Base-by-base conservation (phyloP, 2,797 vertebrate genomes). In the Mormyrus hasselquistii region DNA sequence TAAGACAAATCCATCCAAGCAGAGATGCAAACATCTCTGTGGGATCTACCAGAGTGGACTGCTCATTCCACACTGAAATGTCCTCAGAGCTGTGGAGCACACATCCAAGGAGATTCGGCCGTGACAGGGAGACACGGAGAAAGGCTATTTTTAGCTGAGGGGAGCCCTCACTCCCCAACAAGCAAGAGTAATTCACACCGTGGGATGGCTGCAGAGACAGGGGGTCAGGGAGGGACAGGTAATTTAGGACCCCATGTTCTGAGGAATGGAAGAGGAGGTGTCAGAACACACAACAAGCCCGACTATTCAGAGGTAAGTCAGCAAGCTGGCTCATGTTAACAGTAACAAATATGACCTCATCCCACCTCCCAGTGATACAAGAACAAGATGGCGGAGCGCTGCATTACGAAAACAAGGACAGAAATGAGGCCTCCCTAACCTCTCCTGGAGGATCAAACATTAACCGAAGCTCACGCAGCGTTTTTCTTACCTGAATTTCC, bases 401-500 rank as follows among this genome's bases (percentile, higher is more conserved):
- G 12, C 50, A 25, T 14, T 47, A 47, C 0, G 3, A 76, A 41
- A 76, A 44, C 73, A 76, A 76, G 73, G 82, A 84, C 1, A n/a
- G 52, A 34, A 29, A 50, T 16, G 50, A 29, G 52, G 85, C 2
- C 29, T 86, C 53, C 10, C 14, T 29, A 57, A 38, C 52, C 52
- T 16, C 4, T 12, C 87, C 65, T 41, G 52, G 29, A 90, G 44
- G 49, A 6, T 84, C 76, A 87, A 76, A 16, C 14, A 76, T 79
- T 41, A n/a, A 73, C 10, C 49, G 4, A 7, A 50, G 19, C 12
- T 19, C 6, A 52, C 9, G 14, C 4, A 55, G 16, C 41, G 73
- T 5, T 84, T 1, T 79, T 29, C 93, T 86, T 96, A 99, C 98
- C 98, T 97, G 98, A 96, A 92, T 96, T 97, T 94, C 98, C 98